These are phyloP conservation scores for Oryctolagus cuniculus DNA, from an alignment of 2,113 vertebrate genomes.

Conservation along the genomic window DNA sequence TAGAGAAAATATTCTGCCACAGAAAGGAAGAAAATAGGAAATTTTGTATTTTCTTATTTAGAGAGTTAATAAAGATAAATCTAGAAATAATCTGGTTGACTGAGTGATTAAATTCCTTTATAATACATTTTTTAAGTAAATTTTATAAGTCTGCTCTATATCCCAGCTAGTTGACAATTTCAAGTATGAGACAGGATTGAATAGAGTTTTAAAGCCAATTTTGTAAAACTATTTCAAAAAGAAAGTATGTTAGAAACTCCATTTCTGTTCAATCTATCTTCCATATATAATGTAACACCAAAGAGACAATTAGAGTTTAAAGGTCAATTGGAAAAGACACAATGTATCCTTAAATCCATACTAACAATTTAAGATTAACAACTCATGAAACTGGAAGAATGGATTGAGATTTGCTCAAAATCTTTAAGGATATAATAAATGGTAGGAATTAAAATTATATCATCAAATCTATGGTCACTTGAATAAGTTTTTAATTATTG, in stretches of 20 bases:
- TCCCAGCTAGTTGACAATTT: not conserved
- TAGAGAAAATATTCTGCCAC: not conserved
- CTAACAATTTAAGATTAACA: constrained; percentile 4
- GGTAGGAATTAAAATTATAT: not conserved
- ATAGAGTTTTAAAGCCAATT: not conserved
- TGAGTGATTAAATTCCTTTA: not conserved
- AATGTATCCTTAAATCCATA: not conserved
- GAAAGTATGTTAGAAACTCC: not conserved
- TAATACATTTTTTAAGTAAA: not conserved
- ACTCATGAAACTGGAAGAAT: not conserved
- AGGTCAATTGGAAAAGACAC: not conserved
- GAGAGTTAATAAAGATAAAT: not conserved
- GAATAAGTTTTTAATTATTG: not conserved
- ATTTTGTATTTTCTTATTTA: not conserved
- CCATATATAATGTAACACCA: not conserved
- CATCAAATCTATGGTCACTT: not conserved
- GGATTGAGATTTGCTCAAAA: not conserved
- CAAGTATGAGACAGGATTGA: not conserved
- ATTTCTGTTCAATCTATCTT: not conserved
- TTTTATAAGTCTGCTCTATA: not conserved
- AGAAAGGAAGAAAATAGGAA: not conserved
- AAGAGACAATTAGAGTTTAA: not conserved
- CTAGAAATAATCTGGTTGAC: not conserved
- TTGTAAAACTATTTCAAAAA: constrained; percentile 14
- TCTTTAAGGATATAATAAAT: not conserved